Evolutionary conservation across 2,888 invertebrate genomes (phyloP).

Genomic region (Nomada fucata): DNA sequence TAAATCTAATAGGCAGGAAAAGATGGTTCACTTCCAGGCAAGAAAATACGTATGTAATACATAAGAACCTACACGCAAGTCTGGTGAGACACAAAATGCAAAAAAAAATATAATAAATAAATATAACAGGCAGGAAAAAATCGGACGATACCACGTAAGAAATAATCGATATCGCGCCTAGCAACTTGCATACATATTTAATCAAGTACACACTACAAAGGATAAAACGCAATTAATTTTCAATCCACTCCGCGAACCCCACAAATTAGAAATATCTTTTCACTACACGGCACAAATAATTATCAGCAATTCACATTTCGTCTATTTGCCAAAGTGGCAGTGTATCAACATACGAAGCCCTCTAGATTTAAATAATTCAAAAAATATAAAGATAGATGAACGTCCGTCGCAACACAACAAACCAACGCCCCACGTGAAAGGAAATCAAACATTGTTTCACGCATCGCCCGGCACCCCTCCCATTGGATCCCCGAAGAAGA

Average conservation of each 20-base stretch:
- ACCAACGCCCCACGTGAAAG: neutral
- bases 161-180: no score
- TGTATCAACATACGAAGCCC: neutral
- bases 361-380: neutral
- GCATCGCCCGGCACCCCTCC: neutral
- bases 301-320: neutral
- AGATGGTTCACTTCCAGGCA: no score
- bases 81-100: no score
- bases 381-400: slow-evolving; percentile 18
- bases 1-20: no score
- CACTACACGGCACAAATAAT: neutral
- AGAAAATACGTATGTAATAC: no score
- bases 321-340: neutral
- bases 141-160: no score
- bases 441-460: slow-evolving; percentile 23
- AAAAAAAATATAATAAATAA: no score
- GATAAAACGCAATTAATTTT: neutral
- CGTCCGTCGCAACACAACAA: slow-evolving; percentile 3
- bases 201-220: no score
- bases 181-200: no score
- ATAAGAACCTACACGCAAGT: no score
- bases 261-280: neutral
- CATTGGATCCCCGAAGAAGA: neutral
- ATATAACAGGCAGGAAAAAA: no score
- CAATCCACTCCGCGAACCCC: neutral